Conservation (phyloP, 2,113 vertebrate genomes). For the Caranx ignobilis region DNA sequence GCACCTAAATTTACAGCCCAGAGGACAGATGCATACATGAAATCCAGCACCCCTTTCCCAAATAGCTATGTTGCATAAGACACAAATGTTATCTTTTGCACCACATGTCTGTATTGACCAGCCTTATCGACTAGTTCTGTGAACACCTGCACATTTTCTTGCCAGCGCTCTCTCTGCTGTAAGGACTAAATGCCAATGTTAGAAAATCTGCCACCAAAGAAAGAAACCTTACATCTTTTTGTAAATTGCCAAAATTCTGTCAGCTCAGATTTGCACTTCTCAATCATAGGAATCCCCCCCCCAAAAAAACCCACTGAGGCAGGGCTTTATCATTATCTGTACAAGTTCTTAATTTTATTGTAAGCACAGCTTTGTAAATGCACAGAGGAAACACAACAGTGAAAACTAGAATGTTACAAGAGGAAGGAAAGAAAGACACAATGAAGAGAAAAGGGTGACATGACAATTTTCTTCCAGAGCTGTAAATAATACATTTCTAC, state of each 20-base stretch:
- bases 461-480: slow-evolving; percentile 77
- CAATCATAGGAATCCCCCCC: neutral
- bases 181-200: neutral
- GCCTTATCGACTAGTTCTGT: neutral
- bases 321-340: slow-evolving; percentile 84
- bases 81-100: slow-evolving; percentile 43
- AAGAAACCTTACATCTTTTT: neutral
- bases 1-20: slow-evolving; percentile 66
- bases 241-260: neutral
- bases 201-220: neutral
- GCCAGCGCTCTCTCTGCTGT: neutral
- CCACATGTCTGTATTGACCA: neutral
- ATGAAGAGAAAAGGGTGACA: slow-evolving; percentile 74
- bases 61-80: slow-evolving; percentile 52
- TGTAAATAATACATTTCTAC: slow-evolving; percentile 92
- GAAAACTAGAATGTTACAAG: slow-evolving; percentile 90
- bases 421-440: slow-evolving; percentile 78
- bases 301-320: slow-evolving; percentile 15
- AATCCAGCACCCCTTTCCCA: slow-evolving; percentile 50
- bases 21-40: slow-evolving; percentile 52
- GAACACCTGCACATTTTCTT: neutral
- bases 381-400: slow-evolving; percentile 90
- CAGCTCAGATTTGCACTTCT: neutral
- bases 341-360: slow-evolving; percentile 95
- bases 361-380: slow-evolving; percentile 98